Base-by-base conservation (phyloP, 2,113 vertebrate species). In the Microcebus tavaratra region DNA sequence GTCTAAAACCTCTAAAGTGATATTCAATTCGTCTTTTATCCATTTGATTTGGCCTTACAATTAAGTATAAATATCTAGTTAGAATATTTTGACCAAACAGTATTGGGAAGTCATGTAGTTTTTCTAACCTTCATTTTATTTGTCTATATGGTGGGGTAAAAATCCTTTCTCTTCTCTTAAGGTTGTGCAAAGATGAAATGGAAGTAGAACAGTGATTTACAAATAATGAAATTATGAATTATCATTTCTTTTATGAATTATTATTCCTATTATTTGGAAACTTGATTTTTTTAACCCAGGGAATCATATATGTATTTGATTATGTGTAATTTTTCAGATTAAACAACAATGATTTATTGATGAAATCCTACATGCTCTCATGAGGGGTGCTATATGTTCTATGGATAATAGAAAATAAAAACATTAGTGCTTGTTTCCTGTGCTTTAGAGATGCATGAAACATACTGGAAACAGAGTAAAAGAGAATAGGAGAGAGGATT, bases 171-270 rank as follows among this genome's bases (percentile, higher is more conserved):
- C 5, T 86, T 39, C n/a, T 61, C 6, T 29, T 34, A 79, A 68
- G 91, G 7, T 34, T 89, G 8, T 55, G 34, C n/a, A 89, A 90
- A 97, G 68, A 61, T 79, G 45, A 87, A 90, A 94, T 50, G 29
- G 48, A 25, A 90, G 8, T 6, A 85, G 25, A 27, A 45, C 5
- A 57, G 21, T 76, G 59, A 91, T 29, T 84, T 65, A 87, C 36
- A 50, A 36, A 53, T 48, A 85, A 63, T 86, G 90, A 88, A 90
- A 86, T 90, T 68, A 79, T n/a, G 5, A 88, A 65, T 92, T 21
- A 36, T 42, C 42, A 65, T 85, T 50, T n/a, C 0, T 65, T 23
- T 90, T 68, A 23, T 53, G 14, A 87, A 83, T 87, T 82, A 75
- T 68, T 84, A 80, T 75, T 75, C 3, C 1, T 75, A 45, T 79